Conservation (phyloP, 1,140 invertebrate species). For the Aradophagus sp. region DNA sequence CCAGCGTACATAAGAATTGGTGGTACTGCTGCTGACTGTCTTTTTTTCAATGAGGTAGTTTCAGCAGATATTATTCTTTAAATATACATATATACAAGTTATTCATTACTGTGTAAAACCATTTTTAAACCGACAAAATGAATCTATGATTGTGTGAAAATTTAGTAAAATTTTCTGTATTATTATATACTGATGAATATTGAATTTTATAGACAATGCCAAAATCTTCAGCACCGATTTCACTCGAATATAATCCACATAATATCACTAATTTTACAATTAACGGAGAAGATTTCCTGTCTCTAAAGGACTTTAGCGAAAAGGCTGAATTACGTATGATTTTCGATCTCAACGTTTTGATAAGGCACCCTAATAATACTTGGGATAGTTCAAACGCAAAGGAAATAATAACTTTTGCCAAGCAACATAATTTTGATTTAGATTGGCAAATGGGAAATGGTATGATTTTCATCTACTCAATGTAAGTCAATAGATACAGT, state of each 20-base stretch:
- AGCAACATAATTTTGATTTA: slow-evolving; percentile 73
- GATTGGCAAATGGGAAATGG: slow-evolving; percentile 87
- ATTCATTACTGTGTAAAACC: no score
- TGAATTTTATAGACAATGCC: slow-evolving; percentile 5
- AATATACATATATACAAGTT: neutral
- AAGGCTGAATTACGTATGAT: slow-evolving; percentile 77
- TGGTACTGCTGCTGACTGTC: slow-evolving; percentile 80
- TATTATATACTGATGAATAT: no score
- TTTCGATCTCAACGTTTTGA: slow-evolving; percentile 82
- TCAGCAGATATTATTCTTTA: no score
- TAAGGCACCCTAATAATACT: slow-evolving; percentile 75
- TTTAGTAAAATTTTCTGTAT: no score
- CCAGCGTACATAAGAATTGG: slow-evolving; percentile 80
- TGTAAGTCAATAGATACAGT: no score
- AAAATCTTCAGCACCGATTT: neutral
- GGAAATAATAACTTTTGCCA: slow-evolving; percentile 79
- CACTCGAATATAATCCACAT: slow-evolving; percentile 45
- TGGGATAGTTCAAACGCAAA: slow-evolving; percentile 81
- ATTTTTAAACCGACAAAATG: neutral
- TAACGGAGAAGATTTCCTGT: slow-evolving; percentile 61
- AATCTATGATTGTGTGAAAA: no score
- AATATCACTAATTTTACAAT: slow-evolving; percentile 70
- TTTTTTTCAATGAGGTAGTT: slow-evolving; percentile 75
- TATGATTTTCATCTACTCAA: no score
- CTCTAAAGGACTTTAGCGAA: slow-evolving; percentile 78